phyloP scores from a whole-genome alignment of 1,140 invertebrate species.

The Heterodera carotae region DNA sequence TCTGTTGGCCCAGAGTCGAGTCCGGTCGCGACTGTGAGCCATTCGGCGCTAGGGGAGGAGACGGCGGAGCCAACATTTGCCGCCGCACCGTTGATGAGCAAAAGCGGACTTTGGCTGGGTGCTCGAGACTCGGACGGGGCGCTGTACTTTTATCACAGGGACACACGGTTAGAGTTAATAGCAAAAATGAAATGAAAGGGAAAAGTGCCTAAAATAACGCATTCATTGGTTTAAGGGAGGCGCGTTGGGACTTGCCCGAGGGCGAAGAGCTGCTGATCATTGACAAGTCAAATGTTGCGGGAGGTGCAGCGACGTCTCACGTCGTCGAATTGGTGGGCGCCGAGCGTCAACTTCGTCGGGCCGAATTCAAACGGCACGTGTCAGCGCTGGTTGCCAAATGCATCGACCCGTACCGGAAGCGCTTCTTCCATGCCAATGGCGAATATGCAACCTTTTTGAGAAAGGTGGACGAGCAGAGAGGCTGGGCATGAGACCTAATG shows the following conservation, averaged over 20 bases:
- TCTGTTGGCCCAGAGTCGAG: background rate
- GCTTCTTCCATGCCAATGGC: slow-evolving; percentile 17
- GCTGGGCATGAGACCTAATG: too few relatives aligned
- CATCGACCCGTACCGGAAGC: slow-evolving; percentile 27
- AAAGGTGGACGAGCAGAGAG: too few relatives aligned
- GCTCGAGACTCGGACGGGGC: slow-evolving; percentile 25
- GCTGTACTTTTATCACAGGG: slow-evolving; percentile 22
- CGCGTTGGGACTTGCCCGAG: slow-evolving; percentile 22
- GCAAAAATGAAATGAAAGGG: background rate
- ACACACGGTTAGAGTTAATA: slow-evolving; percentile 16
- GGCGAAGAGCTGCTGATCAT: slow-evolving; percentile 23
- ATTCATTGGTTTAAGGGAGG: slow-evolving; percentile 12
- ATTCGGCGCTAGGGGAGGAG: background rate
- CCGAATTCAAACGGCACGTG: slow-evolving; percentile 31
- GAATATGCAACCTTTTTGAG: slow-evolving; percentile 24
- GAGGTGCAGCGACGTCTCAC: background rate
- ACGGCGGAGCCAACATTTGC: background rate
- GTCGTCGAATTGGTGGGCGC: background rate
- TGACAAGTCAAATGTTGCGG: background rate
- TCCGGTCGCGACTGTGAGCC: background rate
- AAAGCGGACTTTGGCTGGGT: slow-evolving; percentile 20
- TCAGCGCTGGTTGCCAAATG: slow-evolving; percentile 30
- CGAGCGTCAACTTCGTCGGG: slow-evolving; percentile 9
- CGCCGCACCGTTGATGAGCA: background rate
- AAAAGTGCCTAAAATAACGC: background rate